Evolutionary conservation across 2,113 vertebrate genomes (phyloP).

Genomic region (Orycteropus afer): DNA sequence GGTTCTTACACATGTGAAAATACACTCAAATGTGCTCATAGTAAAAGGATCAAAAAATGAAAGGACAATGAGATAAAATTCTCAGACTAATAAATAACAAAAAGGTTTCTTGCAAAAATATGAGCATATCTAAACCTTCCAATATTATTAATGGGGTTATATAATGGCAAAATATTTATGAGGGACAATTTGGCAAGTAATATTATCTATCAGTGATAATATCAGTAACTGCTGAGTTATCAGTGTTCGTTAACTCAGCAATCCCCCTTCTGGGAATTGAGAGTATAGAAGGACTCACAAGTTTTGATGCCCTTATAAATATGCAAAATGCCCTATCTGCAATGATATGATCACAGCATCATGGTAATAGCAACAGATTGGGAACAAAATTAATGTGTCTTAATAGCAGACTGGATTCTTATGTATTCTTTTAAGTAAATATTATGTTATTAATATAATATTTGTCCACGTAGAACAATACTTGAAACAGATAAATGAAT

Average conservation of each 20-base stretch:
- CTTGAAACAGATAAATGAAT: background rate
- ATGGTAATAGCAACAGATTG: background rate
- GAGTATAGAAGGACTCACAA: background rate
- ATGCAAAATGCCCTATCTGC: background rate
- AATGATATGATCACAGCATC: background rate
- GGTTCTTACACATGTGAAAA: background rate
- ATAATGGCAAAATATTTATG: background rate
- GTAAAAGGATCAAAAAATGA: background rate
- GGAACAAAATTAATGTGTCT: background rate
- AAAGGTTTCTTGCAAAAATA: background rate
- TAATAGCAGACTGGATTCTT: background rate
- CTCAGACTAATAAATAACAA: background rate
- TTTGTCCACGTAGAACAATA: background rate
- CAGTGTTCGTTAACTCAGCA: background rate
- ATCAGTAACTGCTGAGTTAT: too few relatives aligned
- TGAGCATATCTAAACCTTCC: background rate
- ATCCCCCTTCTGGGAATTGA: background rate
- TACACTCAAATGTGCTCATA: background rate
- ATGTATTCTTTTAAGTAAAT: background rate
- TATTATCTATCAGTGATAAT: background rate
- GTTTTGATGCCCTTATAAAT: background rate
- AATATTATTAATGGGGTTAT: background rate
- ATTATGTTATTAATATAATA: background rate
- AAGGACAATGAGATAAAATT: background rate
- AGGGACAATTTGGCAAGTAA: background rate